These are phyloP conservation scores for Diadumene lineata DNA, from an alignment of 92 coral and sea anemone species.

Conservation along the genomic window DNA sequence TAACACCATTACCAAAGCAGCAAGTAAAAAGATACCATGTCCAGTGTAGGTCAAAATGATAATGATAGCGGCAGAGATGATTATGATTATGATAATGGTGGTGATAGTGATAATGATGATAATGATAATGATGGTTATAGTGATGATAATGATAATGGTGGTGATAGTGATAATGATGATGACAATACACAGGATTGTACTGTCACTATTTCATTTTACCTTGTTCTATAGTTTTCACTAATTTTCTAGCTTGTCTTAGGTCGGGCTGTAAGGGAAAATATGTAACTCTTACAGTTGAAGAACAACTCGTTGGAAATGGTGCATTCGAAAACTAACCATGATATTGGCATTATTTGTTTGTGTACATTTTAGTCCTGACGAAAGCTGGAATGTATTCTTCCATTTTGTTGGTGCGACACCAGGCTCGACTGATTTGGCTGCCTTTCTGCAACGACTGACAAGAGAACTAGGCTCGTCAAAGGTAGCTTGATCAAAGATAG, in stretches of 20 bases:
- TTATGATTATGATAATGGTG: neutral
- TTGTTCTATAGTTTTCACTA: too few relatives aligned
- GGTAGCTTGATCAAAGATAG: too few relatives aligned
- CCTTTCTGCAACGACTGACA: conserved; percentile 90
- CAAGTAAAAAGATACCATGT: conserved; percentile 47
- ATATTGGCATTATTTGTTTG: too few relatives aligned
- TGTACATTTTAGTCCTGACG: too few relatives aligned
- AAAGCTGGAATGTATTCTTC: conserved; percentile 93
- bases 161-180: neutral
- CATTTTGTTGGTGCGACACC: conserved; percentile 99
- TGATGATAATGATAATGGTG: neutral
- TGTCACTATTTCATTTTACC: too few relatives aligned
- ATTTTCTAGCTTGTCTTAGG: too few relatives aligned
- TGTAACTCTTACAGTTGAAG: too few relatives aligned
- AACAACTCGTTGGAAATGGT: too few relatives aligned
- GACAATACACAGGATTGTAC: too few relatives aligned
- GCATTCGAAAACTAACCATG: too few relatives aligned
- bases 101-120: neutral
- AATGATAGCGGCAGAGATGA: too few relatives aligned
- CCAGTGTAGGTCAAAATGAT: conserved; percentile 72
- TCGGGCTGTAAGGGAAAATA: too few relatives aligned
- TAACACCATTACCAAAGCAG: conserved; percentile 71
- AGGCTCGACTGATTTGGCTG: conserved; percentile 95
- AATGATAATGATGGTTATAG: neutral
- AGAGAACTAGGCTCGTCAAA: conserved; percentile 70